Evolutionary conservation across 2,797 vertebrate genomes (phyloP).

Genomic region (Pangasius krempfi): DNA sequence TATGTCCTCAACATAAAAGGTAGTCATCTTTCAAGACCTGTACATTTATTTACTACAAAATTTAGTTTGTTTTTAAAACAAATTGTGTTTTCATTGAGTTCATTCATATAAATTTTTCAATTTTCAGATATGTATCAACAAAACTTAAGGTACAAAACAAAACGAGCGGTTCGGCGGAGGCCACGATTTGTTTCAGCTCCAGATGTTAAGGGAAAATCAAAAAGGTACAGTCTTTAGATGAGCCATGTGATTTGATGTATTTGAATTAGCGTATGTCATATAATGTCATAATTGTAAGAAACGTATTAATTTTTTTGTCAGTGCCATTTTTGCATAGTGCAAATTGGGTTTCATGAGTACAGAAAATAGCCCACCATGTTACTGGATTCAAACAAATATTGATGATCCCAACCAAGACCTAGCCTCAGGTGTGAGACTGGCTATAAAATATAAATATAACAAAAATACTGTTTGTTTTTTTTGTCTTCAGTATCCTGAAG

Average conservation of each 20-base stretch:
- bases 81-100: not conserved
- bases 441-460: too few species aligned
- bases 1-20: slow-evolving; percentile 83
- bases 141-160: slow-evolving; percentile 76
- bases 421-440: not conserved
- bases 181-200: slow-evolving; percentile 81
- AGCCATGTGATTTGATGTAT: not conserved
- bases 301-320: not conserved
- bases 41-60: too few species aligned
- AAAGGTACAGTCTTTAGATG: slow-evolving; percentile 66
- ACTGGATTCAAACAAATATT: not conserved
- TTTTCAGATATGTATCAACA: slow-evolving; percentile 82
- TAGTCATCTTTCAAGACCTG: slow-evolving; percentile 32
- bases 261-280: not conserved
- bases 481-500: too few species aligned
- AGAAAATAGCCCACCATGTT: not conserved
- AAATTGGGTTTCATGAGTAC: not conserved
- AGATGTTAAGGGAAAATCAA: slow-evolving; percentile 73
- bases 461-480: too few species aligned
- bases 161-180: slow-evolving; percentile 80
- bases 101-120: not conserved
- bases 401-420: not conserved
- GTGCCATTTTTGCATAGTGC: not conserved
- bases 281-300: not conserved
- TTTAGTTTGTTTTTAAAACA: not conserved